phyloP scores from a whole-genome alignment of 2,113 vertebrate genomes.

The Protomyctophum bolini region DNA sequence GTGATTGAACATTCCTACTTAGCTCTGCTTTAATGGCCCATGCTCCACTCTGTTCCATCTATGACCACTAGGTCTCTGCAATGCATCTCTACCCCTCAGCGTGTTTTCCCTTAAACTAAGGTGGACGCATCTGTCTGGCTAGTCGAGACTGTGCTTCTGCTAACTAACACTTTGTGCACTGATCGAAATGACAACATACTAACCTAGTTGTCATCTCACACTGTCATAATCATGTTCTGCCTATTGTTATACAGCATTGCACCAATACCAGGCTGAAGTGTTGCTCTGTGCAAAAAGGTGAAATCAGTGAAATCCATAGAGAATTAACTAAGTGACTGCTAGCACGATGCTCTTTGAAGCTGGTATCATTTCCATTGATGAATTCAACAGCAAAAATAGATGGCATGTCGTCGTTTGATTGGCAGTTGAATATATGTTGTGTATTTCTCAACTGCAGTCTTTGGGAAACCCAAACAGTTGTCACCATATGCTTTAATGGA shows the following conservation, averaged over 20 bases:
- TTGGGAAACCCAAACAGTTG: no score
- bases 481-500: no score
- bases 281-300: no score
- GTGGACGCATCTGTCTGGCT: slow-evolving; percentile 31
- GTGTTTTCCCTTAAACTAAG: slow-evolving; percentile 32
- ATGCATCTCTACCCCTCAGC: slow-evolving; percentile 4
- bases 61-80: not conserved
- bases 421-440: no score
- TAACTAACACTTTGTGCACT: slow-evolving; percentile 43
- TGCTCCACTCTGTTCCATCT: not conserved
- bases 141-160: slow-evolving; percentile 41
- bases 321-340: no score
- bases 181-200: slow-evolving; percentile 26
- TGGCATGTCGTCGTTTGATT: no score
- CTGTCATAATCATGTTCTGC: slow-evolving; percentile 22
- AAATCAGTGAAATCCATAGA: no score
- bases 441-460: no score
- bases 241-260: slow-evolving; percentile 15
- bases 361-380: no score
- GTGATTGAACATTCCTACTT: slow-evolving; percentile 71
- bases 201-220: slow-evolving; percentile 24
- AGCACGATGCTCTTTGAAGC: no score
- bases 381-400: no score
- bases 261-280: not conserved
- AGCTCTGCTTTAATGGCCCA: slow-evolving; percentile 18